A percentile compares a stretch with the other conserved stretches of the same genome.
Evolutionary conservation across 2,888 invertebrate genomes (phyloP).

Genomic region (Scaptomyza tumidula): DNA sequence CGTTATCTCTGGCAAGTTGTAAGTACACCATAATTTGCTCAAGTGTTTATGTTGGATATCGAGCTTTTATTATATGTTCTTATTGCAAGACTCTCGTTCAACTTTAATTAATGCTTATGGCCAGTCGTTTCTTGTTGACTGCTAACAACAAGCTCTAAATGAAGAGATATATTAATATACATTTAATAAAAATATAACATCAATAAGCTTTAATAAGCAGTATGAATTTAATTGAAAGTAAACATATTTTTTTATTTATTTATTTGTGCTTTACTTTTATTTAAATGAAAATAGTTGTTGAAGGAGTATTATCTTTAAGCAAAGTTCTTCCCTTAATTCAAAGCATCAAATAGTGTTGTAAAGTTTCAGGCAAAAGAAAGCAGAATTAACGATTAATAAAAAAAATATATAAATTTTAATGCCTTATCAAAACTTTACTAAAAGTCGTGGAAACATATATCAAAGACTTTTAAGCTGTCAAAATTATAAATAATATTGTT

Average conservation of each 20-base stretch:
- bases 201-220: not conserved
- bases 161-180: not conserved
- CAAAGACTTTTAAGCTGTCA: not conserved
- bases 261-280: too few relatives aligned
- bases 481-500: not conserved
- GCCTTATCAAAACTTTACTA: not conserved
- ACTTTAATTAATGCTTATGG: constrained; percentile 66
- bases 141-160: not conserved
- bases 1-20: constrained; percentile 68
- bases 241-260: too few relatives aligned
- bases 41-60: constrained; percentile 66
- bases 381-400: not conserved
- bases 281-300: not conserved
- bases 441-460: not conserved
- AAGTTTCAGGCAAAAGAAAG: not conserved
- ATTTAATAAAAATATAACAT: constrained; percentile 2
- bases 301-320: too few relatives aligned
- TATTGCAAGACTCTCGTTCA: constrained; percentile 47
- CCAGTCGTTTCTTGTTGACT: constrained; percentile 23
- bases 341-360: not conserved
- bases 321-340: too few relatives aligned
- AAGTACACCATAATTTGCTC: constrained; percentile 68
- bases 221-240: too few relatives aligned
- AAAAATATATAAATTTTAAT: too few relatives aligned
- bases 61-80: constrained; percentile 59